Percentiles rank a stretch among this genome's conserved stretches.
phyloP scores from a whole-genome alignment of 1,140 invertebrate species.

The Papilio polyxenes region DNA sequence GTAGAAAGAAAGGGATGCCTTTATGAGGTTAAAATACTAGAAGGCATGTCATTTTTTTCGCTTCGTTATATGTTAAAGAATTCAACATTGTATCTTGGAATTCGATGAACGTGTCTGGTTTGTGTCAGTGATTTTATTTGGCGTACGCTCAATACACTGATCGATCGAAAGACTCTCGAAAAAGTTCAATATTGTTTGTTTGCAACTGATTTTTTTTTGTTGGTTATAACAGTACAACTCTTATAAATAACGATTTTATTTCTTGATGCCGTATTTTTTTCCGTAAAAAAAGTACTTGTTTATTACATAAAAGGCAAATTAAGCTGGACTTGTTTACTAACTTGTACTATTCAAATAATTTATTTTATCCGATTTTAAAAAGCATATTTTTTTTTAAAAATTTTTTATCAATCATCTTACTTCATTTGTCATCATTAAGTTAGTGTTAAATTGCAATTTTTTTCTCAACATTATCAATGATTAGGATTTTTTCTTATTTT shows the following conservation, averaged over 20 bases:
- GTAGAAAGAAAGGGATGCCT: too few species aligned
- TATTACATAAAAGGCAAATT: neutral
- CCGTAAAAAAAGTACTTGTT: neutral
- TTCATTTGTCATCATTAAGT: neutral
- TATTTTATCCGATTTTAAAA: too few species aligned
- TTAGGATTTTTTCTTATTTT: neutral
- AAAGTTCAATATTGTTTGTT: neutral
- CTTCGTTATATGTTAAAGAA: neutral
- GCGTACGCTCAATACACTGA: neutral
- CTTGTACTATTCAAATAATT: too few species aligned
- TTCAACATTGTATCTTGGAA: neutral
- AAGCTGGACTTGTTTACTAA: too few species aligned
- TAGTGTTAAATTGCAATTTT: slow-evolving; percentile 12
- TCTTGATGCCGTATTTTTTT: neutral
- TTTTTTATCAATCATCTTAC: neutral
- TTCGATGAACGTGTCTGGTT: neutral
- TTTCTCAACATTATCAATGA: neutral
- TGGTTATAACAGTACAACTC: neutral
- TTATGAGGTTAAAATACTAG: too few species aligned
- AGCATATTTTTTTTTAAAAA: neutral
- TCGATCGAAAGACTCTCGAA: neutral
- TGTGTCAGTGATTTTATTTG: neutral
- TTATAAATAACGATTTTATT: neutral
- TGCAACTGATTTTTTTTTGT: too few species aligned
- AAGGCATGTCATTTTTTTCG: too few species aligned